Evolutionary conservation across 2,888 invertebrate genomes (phyloP).

Genomic region (Onchidella celtica): DNA sequence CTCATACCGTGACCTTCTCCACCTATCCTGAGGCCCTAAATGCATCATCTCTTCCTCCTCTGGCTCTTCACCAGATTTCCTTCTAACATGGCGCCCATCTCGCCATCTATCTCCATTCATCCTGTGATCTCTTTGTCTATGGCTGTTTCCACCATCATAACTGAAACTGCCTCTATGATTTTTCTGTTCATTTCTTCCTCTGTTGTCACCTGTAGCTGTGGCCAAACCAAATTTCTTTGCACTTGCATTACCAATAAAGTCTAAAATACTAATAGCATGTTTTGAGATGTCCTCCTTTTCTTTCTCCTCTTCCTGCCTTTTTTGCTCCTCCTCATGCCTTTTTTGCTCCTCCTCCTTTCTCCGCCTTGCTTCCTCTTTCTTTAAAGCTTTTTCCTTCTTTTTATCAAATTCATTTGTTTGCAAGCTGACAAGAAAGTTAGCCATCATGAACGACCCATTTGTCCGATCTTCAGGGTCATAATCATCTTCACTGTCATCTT

Average conservation of each 20-base stretch:
- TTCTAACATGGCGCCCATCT: neutral
- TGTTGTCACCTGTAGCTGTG: neutral
- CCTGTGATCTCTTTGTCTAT: conserved; percentile 13
- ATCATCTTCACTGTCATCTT: conserved; percentile 20
- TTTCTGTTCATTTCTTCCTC: neutral
- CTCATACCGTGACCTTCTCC: conserved; percentile 13
- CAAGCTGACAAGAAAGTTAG: conserved; percentile 20
- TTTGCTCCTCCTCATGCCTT: neutral
- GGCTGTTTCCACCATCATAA: conserved; percentile 2
- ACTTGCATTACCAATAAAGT: conserved; percentile 47
- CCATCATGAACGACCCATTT: conserved; percentile 6
- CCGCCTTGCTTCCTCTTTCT: neutral
- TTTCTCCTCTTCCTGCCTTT: conserved; percentile 2
- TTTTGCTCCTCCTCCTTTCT: neutral
- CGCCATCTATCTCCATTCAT: neutral
- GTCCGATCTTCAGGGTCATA: neutral
- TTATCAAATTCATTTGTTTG: conserved; percentile 33
- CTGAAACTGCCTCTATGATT: neutral
- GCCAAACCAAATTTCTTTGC: conserved; percentile 40
- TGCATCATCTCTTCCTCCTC: neutral
- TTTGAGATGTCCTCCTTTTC: conserved; percentile 13
- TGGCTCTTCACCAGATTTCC: neutral
- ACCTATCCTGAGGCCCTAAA: neutral
- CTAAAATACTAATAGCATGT: conserved; percentile 40
- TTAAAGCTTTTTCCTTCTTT: neutral